Conservation (phyloP, 2,113 vertebrate species). For the Zapornia atra region DNA sequence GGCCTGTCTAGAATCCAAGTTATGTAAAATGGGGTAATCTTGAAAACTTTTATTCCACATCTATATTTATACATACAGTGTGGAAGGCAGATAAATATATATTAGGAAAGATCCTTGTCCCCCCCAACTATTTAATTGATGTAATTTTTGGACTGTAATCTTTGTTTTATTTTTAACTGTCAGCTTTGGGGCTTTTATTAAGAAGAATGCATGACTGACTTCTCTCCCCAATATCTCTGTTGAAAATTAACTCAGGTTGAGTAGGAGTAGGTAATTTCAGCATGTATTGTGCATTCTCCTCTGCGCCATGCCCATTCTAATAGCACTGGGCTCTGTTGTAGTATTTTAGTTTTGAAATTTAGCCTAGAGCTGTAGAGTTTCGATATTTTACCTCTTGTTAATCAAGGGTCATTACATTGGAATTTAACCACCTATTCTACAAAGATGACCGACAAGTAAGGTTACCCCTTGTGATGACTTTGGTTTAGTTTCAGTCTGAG, state of each 20-base stretch:
- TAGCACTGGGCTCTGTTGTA: not conserved
- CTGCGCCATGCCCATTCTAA: not conserved
- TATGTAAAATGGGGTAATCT: not conserved
- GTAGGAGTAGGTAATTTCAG: not conserved
- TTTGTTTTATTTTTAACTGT: not conserved
- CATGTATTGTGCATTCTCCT: not conserved
- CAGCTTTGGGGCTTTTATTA: not conserved
- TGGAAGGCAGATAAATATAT: not conserved
- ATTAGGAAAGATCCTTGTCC: not conserved
- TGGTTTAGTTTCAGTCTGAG: conserved; percentile 49
- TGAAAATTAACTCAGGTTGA: not conserved
- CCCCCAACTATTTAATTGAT: not conserved
- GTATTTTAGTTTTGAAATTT: not conserved
- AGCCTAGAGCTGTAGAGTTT: not conserved
- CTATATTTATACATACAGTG: not conserved
- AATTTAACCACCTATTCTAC: conserved; percentile 21
- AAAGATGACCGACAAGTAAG: not conserved
- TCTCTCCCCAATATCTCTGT: not conserved
- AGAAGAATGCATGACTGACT: not conserved
- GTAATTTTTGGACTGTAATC: not conserved
- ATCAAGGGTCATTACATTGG: not conserved
- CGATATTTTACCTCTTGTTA: not conserved
- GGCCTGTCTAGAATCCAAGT: not conserved
- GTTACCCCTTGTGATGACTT: not conserved
- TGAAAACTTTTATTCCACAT: not conserved